Percentiles rank a stretch among this genome's conserved stretches.
Conservation (phyloP, 2,888 invertebrate genomes). For the Dromius quadrimaculatus region DNA sequence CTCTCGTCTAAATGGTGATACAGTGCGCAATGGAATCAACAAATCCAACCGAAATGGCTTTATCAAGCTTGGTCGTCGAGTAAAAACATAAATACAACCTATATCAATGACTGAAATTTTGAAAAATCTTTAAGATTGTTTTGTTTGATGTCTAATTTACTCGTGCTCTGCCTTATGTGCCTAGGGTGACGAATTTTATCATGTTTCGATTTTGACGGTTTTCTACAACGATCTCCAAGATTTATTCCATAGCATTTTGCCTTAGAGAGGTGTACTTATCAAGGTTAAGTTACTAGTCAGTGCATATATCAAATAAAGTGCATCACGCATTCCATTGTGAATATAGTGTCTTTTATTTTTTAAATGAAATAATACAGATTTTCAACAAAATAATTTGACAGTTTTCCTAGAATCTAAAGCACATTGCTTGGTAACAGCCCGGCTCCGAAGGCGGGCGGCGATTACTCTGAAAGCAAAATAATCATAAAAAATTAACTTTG, state of each 20-base stretch:
- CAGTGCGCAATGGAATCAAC: constrained; percentile 71
- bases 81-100: constrained; percentile 71
- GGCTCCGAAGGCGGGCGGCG: no score
- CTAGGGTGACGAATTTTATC: constrained; percentile 34
- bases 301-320: constrained; percentile 53
- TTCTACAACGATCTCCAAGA: constrained; percentile 46
- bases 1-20: constrained; percentile 67
- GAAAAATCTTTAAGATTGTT: constrained; percentile 7
- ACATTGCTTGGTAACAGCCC: no score
- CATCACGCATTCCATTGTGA: constrained; percentile 44
- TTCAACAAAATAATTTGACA: no score
- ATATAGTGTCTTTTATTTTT: not conserved
- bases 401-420: no score
- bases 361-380: constrained; percentile 24
- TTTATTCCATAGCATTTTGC: constrained; percentile 33
- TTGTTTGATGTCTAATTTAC: constrained; percentile 7
- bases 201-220: constrained; percentile 39
- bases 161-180: constrained; percentile 51
- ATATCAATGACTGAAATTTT: constrained; percentile 15
- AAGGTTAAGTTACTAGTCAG: constrained; percentile 50
- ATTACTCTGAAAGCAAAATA: no score
- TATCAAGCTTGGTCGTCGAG: constrained; percentile 67
- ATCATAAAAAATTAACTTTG: no score
- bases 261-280: constrained; percentile 22
- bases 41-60: constrained; percentile 71